These are phyloP conservation scores for Ectropis grisescens DNA, from an alignment of 1,140 invertebrate genomes.

Conservation along the genomic window DNA sequence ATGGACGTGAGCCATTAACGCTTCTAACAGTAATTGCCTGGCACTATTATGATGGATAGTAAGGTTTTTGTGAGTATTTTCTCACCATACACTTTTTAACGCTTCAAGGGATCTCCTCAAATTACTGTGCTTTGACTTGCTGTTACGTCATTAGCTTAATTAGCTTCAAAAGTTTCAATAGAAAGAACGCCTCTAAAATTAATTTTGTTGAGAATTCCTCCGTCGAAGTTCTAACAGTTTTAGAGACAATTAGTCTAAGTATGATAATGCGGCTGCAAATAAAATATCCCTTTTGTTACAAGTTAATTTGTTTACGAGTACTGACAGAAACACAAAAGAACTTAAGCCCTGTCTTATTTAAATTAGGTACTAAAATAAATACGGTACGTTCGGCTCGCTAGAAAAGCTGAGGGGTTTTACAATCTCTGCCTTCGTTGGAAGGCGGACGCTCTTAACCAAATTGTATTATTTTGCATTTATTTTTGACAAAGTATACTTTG, in stretches of 20 bases:
- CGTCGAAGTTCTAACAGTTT: background rate
- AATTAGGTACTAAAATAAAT: slow-evolving; percentile 61
- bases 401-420: slow-evolving; percentile 36
- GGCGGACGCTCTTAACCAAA: slow-evolving; percentile 44
- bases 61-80: slow-evolving; percentile 41
- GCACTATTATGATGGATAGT: slow-evolving; percentile 65
- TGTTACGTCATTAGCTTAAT: slow-evolving; percentile 1
- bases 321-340: slow-evolving; percentile 47
- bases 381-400: slow-evolving; percentile 33
- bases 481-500: slow-evolving; percentile 48
- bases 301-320: slow-evolving; percentile 56
- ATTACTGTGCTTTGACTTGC: background rate
- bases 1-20: slow-evolving; percentile 55
- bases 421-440: slow-evolving; percentile 23
- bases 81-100: slow-evolving; percentile 35
- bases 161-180: background rate
- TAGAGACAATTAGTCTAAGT: slow-evolving; percentile 14
- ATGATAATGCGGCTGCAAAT: slow-evolving; percentile 28
- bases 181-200: too few species aligned
- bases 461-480: slow-evolving; percentile 67
- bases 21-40: slow-evolving; percentile 60
- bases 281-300: slow-evolving; percentile 28
- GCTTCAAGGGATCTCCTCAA: slow-evolving; percentile 32
- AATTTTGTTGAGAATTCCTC: background rate
- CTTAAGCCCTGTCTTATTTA: slow-evolving; percentile 57